Conservation (phyloP, 2,888 invertebrate genomes). For the Clostera curtula region DNA sequence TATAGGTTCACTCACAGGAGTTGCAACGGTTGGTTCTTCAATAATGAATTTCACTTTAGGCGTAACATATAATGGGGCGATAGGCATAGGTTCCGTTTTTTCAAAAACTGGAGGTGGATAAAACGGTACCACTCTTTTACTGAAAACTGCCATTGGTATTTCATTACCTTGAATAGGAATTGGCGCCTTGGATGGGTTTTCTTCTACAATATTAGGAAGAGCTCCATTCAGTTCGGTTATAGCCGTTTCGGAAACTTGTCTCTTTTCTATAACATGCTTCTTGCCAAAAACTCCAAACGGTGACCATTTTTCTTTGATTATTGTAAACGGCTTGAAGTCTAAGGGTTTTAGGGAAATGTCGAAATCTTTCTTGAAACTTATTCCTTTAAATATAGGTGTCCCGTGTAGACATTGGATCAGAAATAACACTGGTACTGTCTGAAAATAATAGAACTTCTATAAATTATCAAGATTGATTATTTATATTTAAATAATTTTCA, state of each 20-base stretch:
- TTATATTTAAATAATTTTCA: no score
- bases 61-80: neutral
- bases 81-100: neutral
- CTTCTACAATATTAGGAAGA: neutral
- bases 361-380: conserved; percentile 35
- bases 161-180: no score
- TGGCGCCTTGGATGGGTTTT: no score
- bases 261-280: conserved; percentile 20
- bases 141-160: no score
- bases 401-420: conserved; percentile 9
- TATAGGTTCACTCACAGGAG: neutral
- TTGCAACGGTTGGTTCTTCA: no score
- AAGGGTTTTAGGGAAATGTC: conserved; percentile 36
- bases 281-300: conserved; percentile 38
- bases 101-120: conserved; percentile 4
- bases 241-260: conserved; percentile 10
- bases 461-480: no score
- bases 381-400: conserved; percentile 17
- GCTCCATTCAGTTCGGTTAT: neutral
- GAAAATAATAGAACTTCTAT: neutral
- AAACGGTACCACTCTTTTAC: conserved; percentile 4
- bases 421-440: conserved; percentile 2
- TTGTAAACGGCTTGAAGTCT: conserved; percentile 31
- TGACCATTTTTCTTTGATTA: conserved; percentile 40
- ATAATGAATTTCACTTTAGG: neutral